Conservation (phyloP, 1,140 invertebrate genomes). For the Oryzaephilus surinamensis region DNA sequence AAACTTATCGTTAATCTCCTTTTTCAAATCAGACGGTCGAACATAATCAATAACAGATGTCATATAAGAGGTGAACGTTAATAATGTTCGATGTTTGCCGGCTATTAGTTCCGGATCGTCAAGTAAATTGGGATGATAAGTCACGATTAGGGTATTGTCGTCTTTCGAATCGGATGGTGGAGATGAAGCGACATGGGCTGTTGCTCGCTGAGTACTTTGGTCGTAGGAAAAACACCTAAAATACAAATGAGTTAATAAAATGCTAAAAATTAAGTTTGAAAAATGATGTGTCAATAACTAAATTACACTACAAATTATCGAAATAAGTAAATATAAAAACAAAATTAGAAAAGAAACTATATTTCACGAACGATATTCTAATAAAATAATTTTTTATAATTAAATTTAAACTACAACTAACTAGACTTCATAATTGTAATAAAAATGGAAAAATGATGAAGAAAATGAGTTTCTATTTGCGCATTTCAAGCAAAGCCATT, state of each 20-base stretch:
- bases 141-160: slow-evolving; percentile 35
- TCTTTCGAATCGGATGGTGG: slow-evolving; percentile 43
- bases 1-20: slow-evolving; percentile 96
- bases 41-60: slow-evolving; percentile 96
- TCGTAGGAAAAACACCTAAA: slow-evolving; percentile 71
- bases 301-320: slow-evolving; percentile 2
- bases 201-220: slow-evolving; percentile 46
- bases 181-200: slow-evolving; percentile 40
- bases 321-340: background rate
- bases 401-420: background rate
- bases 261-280: slow-evolving; percentile 1
- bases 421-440: too few relatives aligned
- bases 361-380: background rate
- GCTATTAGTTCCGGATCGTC: slow-evolving; percentile 93
- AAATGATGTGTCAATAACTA: slow-evolving; percentile 3
- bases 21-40: slow-evolving; percentile 91
- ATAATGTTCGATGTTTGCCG: slow-evolving; percentile 84
- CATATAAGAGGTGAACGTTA: slow-evolving; percentile 94
- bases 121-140: slow-evolving; percentile 82
- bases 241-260: slow-evolving; percentile 1
- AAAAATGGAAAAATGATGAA: too few relatives aligned
- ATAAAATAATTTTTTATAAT: background rate
- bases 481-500: too few relatives aligned
- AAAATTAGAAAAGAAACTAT: background rate
- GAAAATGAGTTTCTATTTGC: too few relatives aligned